Conservation (phyloP, 2,113 vertebrate species). For the Hiodon tergisus region DNA sequence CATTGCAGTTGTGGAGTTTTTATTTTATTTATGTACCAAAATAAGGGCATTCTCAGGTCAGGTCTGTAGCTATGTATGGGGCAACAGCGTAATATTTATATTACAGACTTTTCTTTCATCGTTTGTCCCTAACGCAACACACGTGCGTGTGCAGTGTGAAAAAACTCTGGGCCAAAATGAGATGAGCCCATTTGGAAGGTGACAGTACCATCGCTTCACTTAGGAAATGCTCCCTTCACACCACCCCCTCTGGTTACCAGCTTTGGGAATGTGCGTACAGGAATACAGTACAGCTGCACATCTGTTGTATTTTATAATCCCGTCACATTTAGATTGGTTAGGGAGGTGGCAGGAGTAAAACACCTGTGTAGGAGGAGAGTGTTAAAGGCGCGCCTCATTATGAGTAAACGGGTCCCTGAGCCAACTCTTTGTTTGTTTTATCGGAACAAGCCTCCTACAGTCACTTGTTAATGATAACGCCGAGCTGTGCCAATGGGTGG, state of each 20-base stretch:
- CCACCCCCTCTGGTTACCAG: too few relatives aligned
- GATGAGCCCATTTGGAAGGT: too few relatives aligned
- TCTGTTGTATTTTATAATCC: too few relatives aligned
- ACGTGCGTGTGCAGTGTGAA: too few relatives aligned
- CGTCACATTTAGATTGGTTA: too few relatives aligned
- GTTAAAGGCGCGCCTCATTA: constrained; percentile 2
- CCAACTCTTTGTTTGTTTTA: background rate
- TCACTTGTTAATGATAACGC: background rate
- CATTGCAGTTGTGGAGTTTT: background rate
- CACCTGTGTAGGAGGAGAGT: constrained; percentile 4
- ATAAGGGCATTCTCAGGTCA: background rate
- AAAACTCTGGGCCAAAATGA: too few relatives aligned
- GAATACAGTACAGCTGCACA: too few relatives aligned
- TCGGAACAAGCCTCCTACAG: background rate
- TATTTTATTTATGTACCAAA: background rate
- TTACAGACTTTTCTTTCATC: background rate
- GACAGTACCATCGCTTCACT: too few relatives aligned
- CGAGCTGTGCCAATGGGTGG: background rate
- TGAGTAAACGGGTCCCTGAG: background rate
- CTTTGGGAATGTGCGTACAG: too few relatives aligned
- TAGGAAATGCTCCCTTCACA: too few relatives aligned
- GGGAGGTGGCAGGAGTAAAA: too few relatives aligned
- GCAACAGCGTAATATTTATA: background rate
- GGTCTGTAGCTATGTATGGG: background rate
- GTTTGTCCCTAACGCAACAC: too few relatives aligned